Evolutionary conservation across 2,888 invertebrate genomes (phyloP).

Genomic region (Balanococcus diminutus): DNA sequence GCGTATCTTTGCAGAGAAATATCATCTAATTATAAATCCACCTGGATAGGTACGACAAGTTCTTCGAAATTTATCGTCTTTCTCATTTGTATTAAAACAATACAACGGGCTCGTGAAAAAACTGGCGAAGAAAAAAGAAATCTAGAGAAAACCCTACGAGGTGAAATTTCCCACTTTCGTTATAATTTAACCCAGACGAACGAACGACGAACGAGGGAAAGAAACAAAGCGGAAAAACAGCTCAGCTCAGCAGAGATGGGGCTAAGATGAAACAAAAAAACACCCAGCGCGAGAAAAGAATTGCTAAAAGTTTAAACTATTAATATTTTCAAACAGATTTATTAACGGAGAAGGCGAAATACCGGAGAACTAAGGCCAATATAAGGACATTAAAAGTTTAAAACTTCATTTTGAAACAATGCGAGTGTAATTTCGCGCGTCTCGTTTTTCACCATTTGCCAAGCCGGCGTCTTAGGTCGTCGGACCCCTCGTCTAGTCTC

Average conservation of each 20-base stretch:
- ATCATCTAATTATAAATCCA: not conserved
- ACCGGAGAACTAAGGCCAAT: not conserved
- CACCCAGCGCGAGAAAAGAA: not conserved
- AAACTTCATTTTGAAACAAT: slow-evolving; percentile 12
- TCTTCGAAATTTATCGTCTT: not conserved
- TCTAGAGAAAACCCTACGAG: no score
- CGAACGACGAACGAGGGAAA: not conserved
- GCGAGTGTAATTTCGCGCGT: slow-evolving; percentile 11
- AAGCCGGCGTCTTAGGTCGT: not conserved
- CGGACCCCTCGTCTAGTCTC: not conserved
- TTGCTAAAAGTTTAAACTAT: slow-evolving; percentile 19
- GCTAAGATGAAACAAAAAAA: not conserved
- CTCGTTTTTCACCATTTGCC: not conserved
- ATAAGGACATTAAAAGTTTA: not conserved
- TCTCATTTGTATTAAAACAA: not conserved
- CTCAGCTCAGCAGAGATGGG: not conserved
- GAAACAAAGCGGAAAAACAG: not conserved
- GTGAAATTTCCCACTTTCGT: not conserved
- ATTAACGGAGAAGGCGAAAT: not conserved
- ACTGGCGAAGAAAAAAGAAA: not conserved
- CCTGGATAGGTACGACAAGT: not conserved
- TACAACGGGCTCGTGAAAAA: not conserved
- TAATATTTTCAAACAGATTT: slow-evolving; percentile 29
- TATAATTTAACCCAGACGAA: not conserved
- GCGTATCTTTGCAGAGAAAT: not conserved